Evolutionary conservation across 2,888 invertebrate species (phyloP).

Genomic region (Drosophila maculinotata): DNA sequence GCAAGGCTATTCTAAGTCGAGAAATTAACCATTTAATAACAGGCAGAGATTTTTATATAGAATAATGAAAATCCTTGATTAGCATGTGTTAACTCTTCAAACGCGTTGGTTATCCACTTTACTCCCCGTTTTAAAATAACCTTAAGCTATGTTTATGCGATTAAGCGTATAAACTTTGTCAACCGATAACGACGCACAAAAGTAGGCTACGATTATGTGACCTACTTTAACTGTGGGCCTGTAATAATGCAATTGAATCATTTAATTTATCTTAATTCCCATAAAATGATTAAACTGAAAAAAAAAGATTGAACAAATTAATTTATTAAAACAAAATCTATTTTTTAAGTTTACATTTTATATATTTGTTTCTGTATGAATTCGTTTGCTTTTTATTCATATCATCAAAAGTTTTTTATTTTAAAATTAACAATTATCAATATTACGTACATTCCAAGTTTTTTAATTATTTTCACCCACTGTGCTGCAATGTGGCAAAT

Average conservation of each 20-base stretch:
- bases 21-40: constrained; percentile 1
- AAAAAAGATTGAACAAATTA: too few relatives aligned
- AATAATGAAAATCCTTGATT: constrained; percentile 8
- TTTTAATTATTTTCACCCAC: constrained; percentile 6
- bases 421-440: not conserved
- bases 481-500: constrained; percentile 37
- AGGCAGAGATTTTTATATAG: not conserved
- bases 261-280: not conserved
- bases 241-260: not conserved
- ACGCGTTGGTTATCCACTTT: constrained; percentile 36
- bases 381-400: not conserved
- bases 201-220: constrained; percentile 45
- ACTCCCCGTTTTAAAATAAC: constrained; percentile 45
- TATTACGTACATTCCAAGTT: too few relatives aligned
- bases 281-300: too few relatives aligned
- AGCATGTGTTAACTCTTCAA: constrained; percentile 3
- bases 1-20: too few relatives aligned
- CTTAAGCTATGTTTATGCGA: constrained; percentile 67
- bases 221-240: constrained; percentile 32
- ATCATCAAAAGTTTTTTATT: not conserved
- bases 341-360: too few relatives aligned
- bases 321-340: too few relatives aligned
- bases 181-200: constrained; percentile 42
- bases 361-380: not conserved
- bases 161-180: constrained; percentile 63